Conservation (phyloP, 2,113 vertebrate species). For the Microtus pennsylvanicus region DNA sequence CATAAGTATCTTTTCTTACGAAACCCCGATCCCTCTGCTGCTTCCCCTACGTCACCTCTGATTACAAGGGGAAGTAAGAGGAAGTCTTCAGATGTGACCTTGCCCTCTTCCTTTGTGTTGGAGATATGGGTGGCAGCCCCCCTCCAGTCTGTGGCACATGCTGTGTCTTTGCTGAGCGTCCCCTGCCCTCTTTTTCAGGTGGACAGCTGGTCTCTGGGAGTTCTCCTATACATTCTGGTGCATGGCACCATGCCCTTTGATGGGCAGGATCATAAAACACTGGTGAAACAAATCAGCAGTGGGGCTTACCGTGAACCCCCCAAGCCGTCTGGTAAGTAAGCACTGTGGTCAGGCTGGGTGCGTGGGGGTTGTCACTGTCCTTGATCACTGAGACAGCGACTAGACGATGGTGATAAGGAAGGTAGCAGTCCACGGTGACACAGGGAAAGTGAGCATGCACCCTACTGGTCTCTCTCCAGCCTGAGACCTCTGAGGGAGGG, state of each 20-base stretch:
- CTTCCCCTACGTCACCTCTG: background rate
- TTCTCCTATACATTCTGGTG: conserved; percentile 96
- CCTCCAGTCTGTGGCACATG: accelerated
- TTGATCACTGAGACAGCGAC: background rate
- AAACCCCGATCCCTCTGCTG: background rate
- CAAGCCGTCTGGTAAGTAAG: conserved; percentile 91
- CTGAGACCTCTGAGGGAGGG: background rate
- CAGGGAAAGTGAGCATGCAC: background rate
- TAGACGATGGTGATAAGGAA: background rate
- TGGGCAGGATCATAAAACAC: conserved; percentile 92
- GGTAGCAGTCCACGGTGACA: background rate
- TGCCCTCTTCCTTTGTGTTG: background rate
- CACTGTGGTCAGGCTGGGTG: background rate
- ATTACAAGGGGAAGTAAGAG: background rate
- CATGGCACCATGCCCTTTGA: conserved; percentile 98
- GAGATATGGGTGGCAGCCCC: background rate
- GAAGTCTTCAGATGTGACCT: background rate
- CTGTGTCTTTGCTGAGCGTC: background rate
- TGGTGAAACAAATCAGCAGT: conserved; percentile 95
- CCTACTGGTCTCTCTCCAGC: background rate
- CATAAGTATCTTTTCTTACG: background rate
- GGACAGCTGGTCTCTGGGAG: conserved; percentile 98
- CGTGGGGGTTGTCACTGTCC: no score
- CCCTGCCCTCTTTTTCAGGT: conserved; percentile 87
- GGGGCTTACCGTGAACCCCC: conserved; percentile 94